phyloP scores from a whole-genome alignment of 2,113 vertebrate genomes.

The Erythrocebus patas region DNA sequence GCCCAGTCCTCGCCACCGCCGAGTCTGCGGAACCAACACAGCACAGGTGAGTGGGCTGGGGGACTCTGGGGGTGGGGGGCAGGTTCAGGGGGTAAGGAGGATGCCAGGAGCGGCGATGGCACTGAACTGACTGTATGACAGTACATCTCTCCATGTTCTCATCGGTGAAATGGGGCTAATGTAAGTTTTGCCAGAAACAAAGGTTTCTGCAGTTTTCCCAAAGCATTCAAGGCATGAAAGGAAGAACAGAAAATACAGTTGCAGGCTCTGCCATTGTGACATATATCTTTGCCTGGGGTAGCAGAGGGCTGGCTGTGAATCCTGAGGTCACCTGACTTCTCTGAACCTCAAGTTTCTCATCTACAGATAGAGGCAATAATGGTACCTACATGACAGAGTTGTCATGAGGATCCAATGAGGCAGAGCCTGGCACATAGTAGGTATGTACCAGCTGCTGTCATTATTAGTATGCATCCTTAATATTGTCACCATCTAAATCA shows the following conservation, averaged over 20 bases:
- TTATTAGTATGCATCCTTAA: rapidly evolving
- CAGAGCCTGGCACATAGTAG: not conserved
- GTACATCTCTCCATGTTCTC: rapidly evolving
- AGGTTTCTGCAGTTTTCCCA: not conserved
- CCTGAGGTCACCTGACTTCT: not conserved
- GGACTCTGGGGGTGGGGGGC: too few species aligned
- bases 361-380: rapidly evolving
- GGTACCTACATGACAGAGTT: rapidly evolving
- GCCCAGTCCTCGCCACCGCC: constrained; percentile 54
- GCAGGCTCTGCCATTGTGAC: rapidly evolving
- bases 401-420: not conserved
- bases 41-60: rapidly evolving
- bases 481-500: rapidly evolving
- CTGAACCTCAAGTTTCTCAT: not conserved
- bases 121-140: rapidly evolving
- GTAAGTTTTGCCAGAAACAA: not conserved
- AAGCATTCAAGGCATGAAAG: not conserved
- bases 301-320: not conserved
- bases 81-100: rapidly evolving
- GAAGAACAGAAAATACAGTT: not conserved
- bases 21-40: constrained; percentile 75
- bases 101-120: rapidly evolving
- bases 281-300: rapidly evolving
- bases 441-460: not conserved
- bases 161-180: not conserved